Percentiles rank a stretch among this genome's conserved stretches.
Evolutionary conservation across 1,140 invertebrate species (phyloP).

Genomic region (Eulimnadia texana): DNA sequence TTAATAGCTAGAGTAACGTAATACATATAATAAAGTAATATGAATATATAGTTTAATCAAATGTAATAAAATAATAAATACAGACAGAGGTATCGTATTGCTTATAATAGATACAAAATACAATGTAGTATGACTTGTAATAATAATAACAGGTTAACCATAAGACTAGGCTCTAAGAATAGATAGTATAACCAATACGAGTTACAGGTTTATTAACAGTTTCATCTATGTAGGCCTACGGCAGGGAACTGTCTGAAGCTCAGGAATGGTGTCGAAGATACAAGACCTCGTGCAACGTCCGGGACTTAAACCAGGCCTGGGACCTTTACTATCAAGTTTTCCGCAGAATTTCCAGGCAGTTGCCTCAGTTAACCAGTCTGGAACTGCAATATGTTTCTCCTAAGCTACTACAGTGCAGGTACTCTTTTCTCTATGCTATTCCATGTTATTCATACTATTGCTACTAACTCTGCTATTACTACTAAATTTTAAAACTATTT

Average conservation of each 20-base stretch:
- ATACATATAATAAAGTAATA: neutral
- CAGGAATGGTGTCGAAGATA: constrained; percentile 85
- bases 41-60: constrained; percentile 8
- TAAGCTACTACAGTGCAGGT: constrained; percentile 68
- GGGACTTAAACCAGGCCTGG: constrained; percentile 95
- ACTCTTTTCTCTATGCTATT: constrained; percentile 88
- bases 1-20: constrained; percentile 7
- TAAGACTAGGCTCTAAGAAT: too few species aligned
- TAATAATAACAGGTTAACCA: too few species aligned
- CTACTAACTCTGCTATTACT: constrained; percentile 37
- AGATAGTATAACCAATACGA: too few species aligned
- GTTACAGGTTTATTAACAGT: too few species aligned
- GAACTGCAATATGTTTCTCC: constrained; percentile 94
- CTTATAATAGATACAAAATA: neutral
- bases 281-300: constrained; percentile 64
- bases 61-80: too few species aligned
- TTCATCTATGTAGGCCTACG: constrained; percentile 77
- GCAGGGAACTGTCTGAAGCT: constrained; percentile 81
- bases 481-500: neutral
- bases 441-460: too few species aligned
- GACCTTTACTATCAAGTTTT: constrained; percentile 98
- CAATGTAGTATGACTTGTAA: too few species aligned
- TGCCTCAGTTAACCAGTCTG: constrained; percentile 73
- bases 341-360: constrained; percentile 79
- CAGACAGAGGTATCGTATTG: too few species aligned